A percentile compares a stretch with the other conserved stretches of the same genome.
These are phyloP conservation scores for Crossaster papposus DNA, from an alignment of 53 echinoderm and acorn worm genomes.

Conservation along the genomic window DNA sequence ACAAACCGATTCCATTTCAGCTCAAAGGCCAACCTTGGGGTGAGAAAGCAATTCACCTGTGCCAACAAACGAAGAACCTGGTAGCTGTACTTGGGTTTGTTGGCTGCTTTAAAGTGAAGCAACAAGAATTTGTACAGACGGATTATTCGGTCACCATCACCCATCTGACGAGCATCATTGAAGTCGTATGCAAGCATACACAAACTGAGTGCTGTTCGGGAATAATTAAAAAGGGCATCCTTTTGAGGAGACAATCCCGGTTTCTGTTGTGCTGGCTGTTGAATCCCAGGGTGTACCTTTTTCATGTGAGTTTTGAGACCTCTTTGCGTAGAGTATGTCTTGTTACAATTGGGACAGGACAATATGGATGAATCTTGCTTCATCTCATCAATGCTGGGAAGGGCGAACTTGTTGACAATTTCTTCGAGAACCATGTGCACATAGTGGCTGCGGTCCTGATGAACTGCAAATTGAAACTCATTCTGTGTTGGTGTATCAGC, in stretches of 20 bases:
- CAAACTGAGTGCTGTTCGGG: constrained; percentile 50
- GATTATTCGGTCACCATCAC: constrained; percentile 59
- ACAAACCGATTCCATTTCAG: constrained; percentile 72
- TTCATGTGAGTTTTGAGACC: constrained; percentile 28
- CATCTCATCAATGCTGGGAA: constrained; percentile 44
- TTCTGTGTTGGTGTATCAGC: constrained; percentile 55
- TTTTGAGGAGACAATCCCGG: background rate
- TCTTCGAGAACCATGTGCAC: constrained; percentile 18
- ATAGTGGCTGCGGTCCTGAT: constrained; percentile 44
- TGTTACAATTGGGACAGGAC: constrained; percentile 2
- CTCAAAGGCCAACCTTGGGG: constrained; percentile 61
- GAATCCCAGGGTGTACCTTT: constrained; percentile 4
- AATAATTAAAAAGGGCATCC: constrained; percentile 12
- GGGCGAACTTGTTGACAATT: constrained; percentile 49
- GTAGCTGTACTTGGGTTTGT: constrained; percentile 71
- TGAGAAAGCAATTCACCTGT: constrained; percentile 63
- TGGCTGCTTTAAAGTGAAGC: constrained; percentile 70
- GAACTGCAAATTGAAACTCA: constrained; percentile 16
- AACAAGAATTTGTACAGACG: constrained; percentile 68
- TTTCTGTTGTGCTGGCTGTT: background rate
- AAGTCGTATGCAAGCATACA: constrained; percentile 57
- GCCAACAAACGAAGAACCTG: constrained; percentile 64
- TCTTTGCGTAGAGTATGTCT: constrained; percentile 26
- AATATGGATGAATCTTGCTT: background rate
- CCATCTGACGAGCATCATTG: constrained; percentile 61